phyloP scores from a whole-genome alignment of 1,140 invertebrate genomes.

The Halesus radiatus region DNA sequence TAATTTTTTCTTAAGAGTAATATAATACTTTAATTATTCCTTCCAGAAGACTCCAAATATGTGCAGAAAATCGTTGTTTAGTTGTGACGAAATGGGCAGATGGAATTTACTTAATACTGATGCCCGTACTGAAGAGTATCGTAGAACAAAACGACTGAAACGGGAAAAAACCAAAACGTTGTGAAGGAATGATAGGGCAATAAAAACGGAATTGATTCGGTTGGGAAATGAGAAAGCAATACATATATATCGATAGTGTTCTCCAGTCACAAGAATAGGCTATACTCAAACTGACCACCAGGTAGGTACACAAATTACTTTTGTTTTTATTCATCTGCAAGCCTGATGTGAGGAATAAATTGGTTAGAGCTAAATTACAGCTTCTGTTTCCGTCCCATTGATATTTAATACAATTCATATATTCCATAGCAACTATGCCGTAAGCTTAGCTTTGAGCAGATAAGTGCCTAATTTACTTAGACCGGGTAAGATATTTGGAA shows the following conservation, averaged over 20 bases:
- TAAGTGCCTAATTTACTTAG: too few relatives aligned
- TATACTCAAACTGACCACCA: not conserved
- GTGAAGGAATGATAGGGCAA: conserved; percentile 28
- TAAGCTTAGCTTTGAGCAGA: too few relatives aligned
- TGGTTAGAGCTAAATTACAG: not conserved
- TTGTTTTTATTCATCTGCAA: not conserved
- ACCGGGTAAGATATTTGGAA: too few relatives aligned
- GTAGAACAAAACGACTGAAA: conserved; percentile 11
- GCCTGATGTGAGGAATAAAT: not conserved
- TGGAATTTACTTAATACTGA: not conserved
- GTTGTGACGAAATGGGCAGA: too few relatives aligned
- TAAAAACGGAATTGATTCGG: conserved; percentile 35
- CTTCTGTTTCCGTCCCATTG: not conserved
- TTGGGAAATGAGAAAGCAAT: conserved; percentile 26
- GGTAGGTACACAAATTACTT: not conserved
- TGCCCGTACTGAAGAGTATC: not conserved
- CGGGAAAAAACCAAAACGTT: conserved; percentile 2
- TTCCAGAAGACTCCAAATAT: too few relatives aligned
- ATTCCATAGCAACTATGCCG: too few relatives aligned
- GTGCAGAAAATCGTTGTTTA: too few relatives aligned
- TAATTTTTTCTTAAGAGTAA: too few relatives aligned
- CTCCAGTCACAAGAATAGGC: not conserved
- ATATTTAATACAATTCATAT: not conserved
- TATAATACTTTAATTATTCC: too few relatives aligned
- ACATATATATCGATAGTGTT: conserved; percentile 1